Evolutionary conservation across 2,113 vertebrate species (phyloP), one percentile per base, ranked within the genome.

Genomic region (Hemichromis elongatus): DNA sequence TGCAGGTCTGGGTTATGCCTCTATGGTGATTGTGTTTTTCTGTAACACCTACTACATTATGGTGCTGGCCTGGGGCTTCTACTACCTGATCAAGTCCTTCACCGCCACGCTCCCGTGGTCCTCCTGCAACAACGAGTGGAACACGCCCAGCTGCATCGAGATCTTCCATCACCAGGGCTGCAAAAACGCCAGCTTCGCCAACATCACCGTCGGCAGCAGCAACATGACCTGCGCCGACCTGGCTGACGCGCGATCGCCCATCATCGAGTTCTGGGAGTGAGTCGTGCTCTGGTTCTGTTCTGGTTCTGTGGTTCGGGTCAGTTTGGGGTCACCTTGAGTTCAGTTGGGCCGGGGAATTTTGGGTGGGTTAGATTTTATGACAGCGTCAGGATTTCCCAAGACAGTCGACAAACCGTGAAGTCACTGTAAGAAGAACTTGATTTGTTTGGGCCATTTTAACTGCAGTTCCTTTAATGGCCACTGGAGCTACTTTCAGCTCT

Each of bases 31-130:
- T 2, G 96, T 97, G 79, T 97, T 97, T 70, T 97, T 97, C 93
- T 97, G 96, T 59, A 97, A 97, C 95, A 97, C 96, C 1, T 97
- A 97, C 90, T 97, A 97, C 94, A 97, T 97, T 91, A 96, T 97
- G 96, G 96, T 97, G n/a, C 79, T 97, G 92, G 94, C 96, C n/a
- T 97, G 97, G 97, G 96, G 92, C 52, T 96, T 97, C 88, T 97
- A 97, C 91, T 97, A 97, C 94, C 92, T 97, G 57, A 95, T 97
- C 83, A 95, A 96, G 86, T 97, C 96, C 13, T 97, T 97, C 78
- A 95, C 52, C 54, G 4, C 93, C 77, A 86, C 86, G 1, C 94
- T 97, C 18, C 96, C 97, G 14, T 97, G 97, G 97, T 95, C 96
- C 53, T 91, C 93, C 66, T 97, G 97, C 11, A 89, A 95, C 80